Base-by-base conservation (phyloP, 2,797 vertebrate genomes). In the Syngnathus acus region DNA sequence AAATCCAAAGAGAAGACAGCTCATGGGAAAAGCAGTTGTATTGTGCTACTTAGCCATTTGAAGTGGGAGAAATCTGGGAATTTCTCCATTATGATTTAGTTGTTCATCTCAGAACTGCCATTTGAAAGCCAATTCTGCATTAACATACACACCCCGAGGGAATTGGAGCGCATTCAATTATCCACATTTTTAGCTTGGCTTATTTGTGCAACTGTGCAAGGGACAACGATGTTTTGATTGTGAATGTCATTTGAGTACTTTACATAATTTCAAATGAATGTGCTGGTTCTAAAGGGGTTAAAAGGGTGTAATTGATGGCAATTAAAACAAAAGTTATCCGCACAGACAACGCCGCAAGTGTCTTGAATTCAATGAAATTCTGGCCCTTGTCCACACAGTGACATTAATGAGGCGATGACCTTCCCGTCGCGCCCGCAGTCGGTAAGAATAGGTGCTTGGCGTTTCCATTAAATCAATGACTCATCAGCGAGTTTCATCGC, bases 341-440 rank as follows among this genome's bases (percentile, higher is more conserved):
- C 65, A 21, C 58, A 70, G 66, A 73, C 69, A 65, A 45, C 77
- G 73, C 78, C 69, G 32, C 37, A 73, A 71, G 70, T 67, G 68
- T 70, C 68, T 76, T 47, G 19, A 78, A 71, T 81, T 75, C 63
- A 78, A 77, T 65, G 65, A 77, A 73, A 66, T 68, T 72, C 77
- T 76, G 81, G 78, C 79, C 78, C 70, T 42, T 70, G 71, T 83
- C 82, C 72, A 72, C 68, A 64, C 61, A 62, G 17, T 65, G 75
- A 83, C 81, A 77, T 83, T 82, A 83, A 89, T 82, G 78, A 87
- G 75, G 62, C 64, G 48, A 63, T 84, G 83, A 85, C 86, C 82
- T 87, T 77, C 81, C 43, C 45, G 62, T 70, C 51, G 80, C 72
- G 78, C 78, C 72, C 3, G 19, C 77, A 64, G 78, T 23, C 3